Base-by-base conservation (phyloP, 2,797 vertebrate species). In the Muscicapa striata region DNA sequence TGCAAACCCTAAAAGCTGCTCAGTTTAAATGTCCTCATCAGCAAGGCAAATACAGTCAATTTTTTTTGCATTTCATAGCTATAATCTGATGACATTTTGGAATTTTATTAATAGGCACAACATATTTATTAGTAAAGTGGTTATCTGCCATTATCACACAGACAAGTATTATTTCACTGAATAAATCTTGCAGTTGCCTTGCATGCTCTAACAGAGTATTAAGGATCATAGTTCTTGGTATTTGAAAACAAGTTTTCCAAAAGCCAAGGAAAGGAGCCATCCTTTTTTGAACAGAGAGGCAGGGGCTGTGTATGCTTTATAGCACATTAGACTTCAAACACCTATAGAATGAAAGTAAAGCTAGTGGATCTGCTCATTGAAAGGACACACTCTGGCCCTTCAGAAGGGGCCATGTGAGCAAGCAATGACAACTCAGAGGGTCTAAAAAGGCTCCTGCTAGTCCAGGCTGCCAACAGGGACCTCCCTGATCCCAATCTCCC, bases 291-390 rank as follows among this genome's bases (percentile, higher is more conserved):
- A 46, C 15, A 74, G 64, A 72, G 36, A 82, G 26, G 41, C 22
- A 64, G 54, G 11, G 27, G 21, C 46, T 22, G 9, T 2, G 0
- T 49, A 81, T 29, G 7, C 15, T 78, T 58, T 24, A 22, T 48
- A 72, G 73, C 15, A 69, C 8, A 3, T 24, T n/a, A n/a, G 24
- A 32, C 15, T 51, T 73, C 36, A 36, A 77, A 59, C 26, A 55
- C 6, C 10, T 59, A 38, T 7, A 43, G 41, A 84, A 52, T 55
- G 43, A 58, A 79, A 82, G 40, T n/a, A 69, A 79, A 85, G 11
- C 12, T 46, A 20, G 27, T n/a, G 10, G 22, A 46, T 6, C 4
- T 62, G 41, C 18, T 62, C 14, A 32, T 48, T 0, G 0, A 38
- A 49, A 85, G 49, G 75, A 76, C 7, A 15, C 1, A 10, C 14